These are phyloP conservation scores for Koerneria pararmatus DNA, from an alignment of 2,888 invertebrate species.

Conservation along the genomic window DNA sequence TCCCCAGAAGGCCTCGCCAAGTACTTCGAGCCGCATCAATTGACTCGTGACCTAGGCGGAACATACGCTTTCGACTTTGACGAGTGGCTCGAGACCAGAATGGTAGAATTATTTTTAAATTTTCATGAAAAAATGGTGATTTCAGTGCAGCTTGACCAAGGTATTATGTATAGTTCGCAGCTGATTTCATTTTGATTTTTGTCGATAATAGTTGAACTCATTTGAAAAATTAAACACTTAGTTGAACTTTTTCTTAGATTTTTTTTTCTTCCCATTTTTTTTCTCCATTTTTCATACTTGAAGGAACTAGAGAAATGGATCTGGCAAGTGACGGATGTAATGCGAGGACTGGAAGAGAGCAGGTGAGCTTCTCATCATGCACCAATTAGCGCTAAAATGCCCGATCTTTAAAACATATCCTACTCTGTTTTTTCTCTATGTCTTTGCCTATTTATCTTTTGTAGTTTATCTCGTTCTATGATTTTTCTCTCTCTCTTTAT, in stretches of 20 bases:
- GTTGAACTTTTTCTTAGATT: no score
- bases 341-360: slow-evolving; percentile 33
- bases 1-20: slow-evolving; percentile 89
- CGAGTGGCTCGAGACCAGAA: slow-evolving; percentile 90
- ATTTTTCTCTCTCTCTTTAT: no score
- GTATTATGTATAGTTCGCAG: no score
- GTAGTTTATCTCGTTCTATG: no score
- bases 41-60: slow-evolving; percentile 84
- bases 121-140: neutral
- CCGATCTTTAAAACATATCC: no score
- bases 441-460: no score
- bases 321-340: slow-evolving; percentile 83
- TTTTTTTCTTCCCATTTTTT: no score
- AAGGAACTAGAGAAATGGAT: slow-evolving; percentile 87
- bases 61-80: slow-evolving; percentile 89
- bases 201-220: neutral
- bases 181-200: no score
- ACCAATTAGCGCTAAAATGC: no score
- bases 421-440: no score
- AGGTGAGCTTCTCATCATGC: no score
- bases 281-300: slow-evolving; percentile 26
- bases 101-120: slow-evolving; percentile 63
- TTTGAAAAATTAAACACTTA: neutral
- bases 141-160: no score
- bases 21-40: slow-evolving; percentile 84